A percentile compares a stretch with the other conserved stretches of the same genome.
Conservation (phyloP, 92 coral and sea anemone genomes). For the Phenganax stokvisi region DNA sequence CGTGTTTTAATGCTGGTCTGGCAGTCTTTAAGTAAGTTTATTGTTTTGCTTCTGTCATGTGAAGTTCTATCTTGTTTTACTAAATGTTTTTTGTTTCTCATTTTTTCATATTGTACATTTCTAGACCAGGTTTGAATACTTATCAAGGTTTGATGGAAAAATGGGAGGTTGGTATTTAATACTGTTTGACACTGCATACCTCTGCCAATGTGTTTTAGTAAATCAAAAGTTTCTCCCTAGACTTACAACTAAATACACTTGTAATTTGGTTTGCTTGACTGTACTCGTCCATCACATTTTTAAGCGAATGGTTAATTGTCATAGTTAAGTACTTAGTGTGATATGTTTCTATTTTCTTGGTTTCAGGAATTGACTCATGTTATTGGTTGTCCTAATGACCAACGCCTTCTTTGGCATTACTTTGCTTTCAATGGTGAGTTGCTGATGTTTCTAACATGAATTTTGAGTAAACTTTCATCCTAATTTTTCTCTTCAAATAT, state of each 20-base stretch:
- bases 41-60: constrained; percentile 20
- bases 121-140: constrained; percentile 9
- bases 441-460: constrained; percentile 34
- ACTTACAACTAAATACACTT: no score
- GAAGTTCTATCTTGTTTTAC: no score
- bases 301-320: neutral
- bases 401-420: constrained; percentile 62
- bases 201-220: no score
- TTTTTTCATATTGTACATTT: constrained; percentile 18
- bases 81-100: neutral
- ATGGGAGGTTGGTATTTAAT: constrained; percentile 26
- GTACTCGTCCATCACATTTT: no score
- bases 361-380: constrained; percentile 22
- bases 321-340: no score
- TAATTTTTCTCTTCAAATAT: no score
- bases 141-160: constrained; percentile 39
- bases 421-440: constrained; percentile 54
- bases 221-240: no score
- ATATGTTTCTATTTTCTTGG: no score
- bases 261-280: no score
- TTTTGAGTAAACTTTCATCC: no score
- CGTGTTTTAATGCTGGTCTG: constrained; percentile 85
- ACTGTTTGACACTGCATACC: neutral
- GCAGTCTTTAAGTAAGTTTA: constrained; percentile 62
- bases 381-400: constrained; percentile 64